phyloP scores from a whole-genome alignment of 1,140 invertebrate genomes.

The Acromyrmex charruanus region DNA sequence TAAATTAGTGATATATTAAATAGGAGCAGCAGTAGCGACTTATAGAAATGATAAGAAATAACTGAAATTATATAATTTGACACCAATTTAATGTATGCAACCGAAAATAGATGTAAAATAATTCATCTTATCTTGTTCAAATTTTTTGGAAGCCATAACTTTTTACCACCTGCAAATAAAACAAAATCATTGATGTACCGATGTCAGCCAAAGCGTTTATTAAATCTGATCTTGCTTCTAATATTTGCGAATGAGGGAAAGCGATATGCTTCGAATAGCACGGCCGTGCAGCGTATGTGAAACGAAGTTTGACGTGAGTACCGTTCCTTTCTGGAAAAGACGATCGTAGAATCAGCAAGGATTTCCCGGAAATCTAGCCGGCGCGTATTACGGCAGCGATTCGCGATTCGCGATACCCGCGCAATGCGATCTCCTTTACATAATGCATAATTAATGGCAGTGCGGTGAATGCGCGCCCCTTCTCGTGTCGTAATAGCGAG shows the following conservation, averaged over 20 bases:
- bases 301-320: slow-evolving; percentile 42
- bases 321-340: slow-evolving; percentile 58
- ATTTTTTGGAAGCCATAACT: neutral
- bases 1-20: too few relatives aligned
- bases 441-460: slow-evolving; percentile 75
- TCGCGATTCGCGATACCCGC: slow-evolving; percentile 25
- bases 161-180: neutral
- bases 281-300: neutral
- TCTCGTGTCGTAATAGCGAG: slow-evolving; percentile 68
- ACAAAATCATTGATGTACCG: neutral
- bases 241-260: slow-evolving; percentile 10
- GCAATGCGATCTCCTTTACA: slow-evolving; percentile 58
- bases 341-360: slow-evolving; percentile 45
- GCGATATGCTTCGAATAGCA: slow-evolving; percentile 4
- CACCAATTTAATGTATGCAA: neutral
- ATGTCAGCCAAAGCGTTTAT: neutral
- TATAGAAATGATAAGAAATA: too few relatives aligned
- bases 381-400: neutral
- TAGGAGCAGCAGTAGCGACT: too few relatives aligned
- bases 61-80: too few relatives aligned
- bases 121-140: neutral
- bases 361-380: slow-evolving; percentile 54
- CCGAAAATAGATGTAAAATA: neutral
- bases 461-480: slow-evolving; percentile 53
- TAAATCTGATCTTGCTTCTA: slow-evolving; percentile 20